Conservation (phyloP, 1,140 invertebrate genomes). For the Penaeus indicus region DNA sequence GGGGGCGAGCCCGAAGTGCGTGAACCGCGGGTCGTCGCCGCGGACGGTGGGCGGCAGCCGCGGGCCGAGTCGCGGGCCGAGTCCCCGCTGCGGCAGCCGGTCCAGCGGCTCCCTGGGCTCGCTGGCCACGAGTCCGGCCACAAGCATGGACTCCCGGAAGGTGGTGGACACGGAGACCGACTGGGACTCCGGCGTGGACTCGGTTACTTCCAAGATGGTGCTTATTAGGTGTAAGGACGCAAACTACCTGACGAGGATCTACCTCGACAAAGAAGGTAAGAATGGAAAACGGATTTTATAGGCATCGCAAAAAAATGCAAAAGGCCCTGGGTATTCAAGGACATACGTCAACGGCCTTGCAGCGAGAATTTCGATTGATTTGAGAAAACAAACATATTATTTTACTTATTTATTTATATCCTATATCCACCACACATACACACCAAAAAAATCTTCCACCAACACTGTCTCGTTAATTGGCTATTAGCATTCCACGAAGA, state of each 20-base stretch:
- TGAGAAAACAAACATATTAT: no score
- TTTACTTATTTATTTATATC: no score
- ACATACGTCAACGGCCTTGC: no score
- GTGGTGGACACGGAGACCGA: constrained; percentile 42
- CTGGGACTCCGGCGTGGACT: constrained; percentile 63
- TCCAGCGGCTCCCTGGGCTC: constrained; percentile 46
- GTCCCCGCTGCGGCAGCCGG: constrained; percentile 13
- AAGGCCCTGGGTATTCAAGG: no score
- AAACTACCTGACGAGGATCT: constrained; percentile 63
- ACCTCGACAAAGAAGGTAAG: constrained; percentile 64
- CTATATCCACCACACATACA: no score
- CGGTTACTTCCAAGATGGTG: constrained; percentile 64
- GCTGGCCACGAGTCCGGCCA: background rate
- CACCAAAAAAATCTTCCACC: no score
- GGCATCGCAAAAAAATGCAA: no score
- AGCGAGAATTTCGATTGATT: no score
- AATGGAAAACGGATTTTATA: background rate
- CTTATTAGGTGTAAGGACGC: constrained; percentile 64
- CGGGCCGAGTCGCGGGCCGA: background rate
- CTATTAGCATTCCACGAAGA: no score
- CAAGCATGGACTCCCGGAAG: constrained; percentile 22
- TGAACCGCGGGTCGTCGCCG: background rate
- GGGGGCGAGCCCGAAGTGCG: constrained; percentile 18
- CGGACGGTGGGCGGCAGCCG: no score
- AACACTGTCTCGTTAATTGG: no score